A percentile compares a stretch with the other conserved stretches of the same genome.
phyloP scores from a whole-genome alignment of 2,888 invertebrate species.

The Watsonalla binaria region DNA sequence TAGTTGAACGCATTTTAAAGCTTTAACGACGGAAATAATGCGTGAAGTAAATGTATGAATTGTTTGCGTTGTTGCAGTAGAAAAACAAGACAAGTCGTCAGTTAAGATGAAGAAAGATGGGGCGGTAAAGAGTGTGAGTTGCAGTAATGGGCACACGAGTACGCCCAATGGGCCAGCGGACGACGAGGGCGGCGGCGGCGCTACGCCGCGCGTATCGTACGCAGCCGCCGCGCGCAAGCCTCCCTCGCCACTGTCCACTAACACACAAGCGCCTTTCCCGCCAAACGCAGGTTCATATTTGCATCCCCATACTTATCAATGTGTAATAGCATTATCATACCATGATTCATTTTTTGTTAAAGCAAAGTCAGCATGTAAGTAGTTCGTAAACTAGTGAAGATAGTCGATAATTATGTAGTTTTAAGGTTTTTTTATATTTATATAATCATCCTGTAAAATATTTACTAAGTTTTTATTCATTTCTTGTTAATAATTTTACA shows the following conservation, averaged over 20 bases:
- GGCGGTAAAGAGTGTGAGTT: slow-evolving; percentile 43
- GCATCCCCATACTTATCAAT: slow-evolving; percentile 8
- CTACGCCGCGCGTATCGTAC: slow-evolving; percentile 59
- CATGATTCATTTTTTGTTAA: not conserved
- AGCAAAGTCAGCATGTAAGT: not conserved
- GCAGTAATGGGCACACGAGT: slow-evolving; percentile 66
- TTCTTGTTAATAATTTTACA: slow-evolving; percentile 32
- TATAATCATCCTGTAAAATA: no score
- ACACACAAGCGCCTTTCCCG: slow-evolving; percentile 54
- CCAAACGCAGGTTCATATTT: slow-evolving; percentile 51
- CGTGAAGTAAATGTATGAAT: slow-evolving; percentile 3
- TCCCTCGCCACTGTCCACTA: slow-evolving; percentile 56
- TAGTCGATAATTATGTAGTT: not conserved
- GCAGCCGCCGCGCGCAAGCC: slow-evolving; percentile 70
- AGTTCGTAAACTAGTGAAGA: not conserved
- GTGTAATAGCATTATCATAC: not conserved
- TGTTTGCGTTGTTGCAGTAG: slow-evolving; percentile 45
- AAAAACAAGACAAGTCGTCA: slow-evolving; percentile 58
- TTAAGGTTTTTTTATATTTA: not conserved
- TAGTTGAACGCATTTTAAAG: not conserved
- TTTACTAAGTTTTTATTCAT: not conserved
- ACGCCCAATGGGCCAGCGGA: slow-evolving; percentile 69
- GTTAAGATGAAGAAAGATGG: slow-evolving; percentile 65
- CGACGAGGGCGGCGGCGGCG: slow-evolving; percentile 60
- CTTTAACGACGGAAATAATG: not conserved